Conservation (phyloP, 2,888 invertebrate species). For the Caenorhabditis panamensis region DNA sequence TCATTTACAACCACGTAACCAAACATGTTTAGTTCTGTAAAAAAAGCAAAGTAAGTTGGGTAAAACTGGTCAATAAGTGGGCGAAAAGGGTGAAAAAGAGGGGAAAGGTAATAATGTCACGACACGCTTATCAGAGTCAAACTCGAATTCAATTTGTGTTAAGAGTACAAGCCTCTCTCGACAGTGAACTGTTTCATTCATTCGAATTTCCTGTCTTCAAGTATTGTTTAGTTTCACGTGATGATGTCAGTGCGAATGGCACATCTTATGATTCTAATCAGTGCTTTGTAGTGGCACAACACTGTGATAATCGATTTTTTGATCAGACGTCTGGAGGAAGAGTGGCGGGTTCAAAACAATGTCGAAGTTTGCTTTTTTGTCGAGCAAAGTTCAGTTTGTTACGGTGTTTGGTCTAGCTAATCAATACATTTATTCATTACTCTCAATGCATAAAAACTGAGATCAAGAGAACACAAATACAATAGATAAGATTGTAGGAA, state of each 20-base stretch:
- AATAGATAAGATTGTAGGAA: conserved; percentile 27
- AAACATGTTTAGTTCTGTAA: conserved; percentile 31
- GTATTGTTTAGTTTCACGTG: conserved; percentile 46
- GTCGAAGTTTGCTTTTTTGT: no score
- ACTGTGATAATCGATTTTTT: background rate
- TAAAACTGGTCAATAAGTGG: no score
- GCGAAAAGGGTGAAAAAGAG: conserved; percentile 4
- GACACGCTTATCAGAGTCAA: conserved; percentile 48
- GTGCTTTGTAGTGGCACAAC: conserved; percentile 10
- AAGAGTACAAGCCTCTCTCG: conserved; percentile 41
- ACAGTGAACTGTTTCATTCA: conserved; percentile 4
- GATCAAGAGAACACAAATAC: conserved; percentile 35
- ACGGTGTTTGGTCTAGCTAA: background rate
- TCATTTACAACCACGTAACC: conserved; percentile 61
- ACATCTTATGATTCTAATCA: conserved; percentile 30
- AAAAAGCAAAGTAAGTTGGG: conserved; percentile 14
- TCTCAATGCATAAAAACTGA: conserved; percentile 8
- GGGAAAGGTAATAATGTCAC: conserved; percentile 15
- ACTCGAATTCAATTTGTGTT: conserved; percentile 43
- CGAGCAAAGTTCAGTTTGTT: background rate
- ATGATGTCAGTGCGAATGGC: conserved; percentile 7
- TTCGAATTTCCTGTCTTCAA: background rate
- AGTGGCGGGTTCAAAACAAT: background rate
- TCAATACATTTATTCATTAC: conserved; percentile 42
- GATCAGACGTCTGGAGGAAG: background rate